Base-by-base conservation (phyloP, 2,113 vertebrate genomes). In the Actenoides hombroni region DNA sequence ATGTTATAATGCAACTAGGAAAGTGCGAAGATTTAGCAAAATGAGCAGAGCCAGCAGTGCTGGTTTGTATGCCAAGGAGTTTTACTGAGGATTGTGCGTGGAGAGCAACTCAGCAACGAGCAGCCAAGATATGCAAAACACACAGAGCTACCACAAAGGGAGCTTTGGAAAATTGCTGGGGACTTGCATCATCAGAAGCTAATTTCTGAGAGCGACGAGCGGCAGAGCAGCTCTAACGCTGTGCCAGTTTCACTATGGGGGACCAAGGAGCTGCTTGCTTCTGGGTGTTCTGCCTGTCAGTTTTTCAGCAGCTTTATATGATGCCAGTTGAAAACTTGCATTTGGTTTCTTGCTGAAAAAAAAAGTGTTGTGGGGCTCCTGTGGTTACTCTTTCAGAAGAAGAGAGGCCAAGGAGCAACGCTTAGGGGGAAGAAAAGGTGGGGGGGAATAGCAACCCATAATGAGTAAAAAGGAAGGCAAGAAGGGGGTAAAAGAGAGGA, bases 1-100 rank as follows among this genome's bases (percentile, higher is more conserved):
- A 19, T 0, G 0, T n/a, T 60, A 0, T 0, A 35, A 59, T 44
- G 53, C 44, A 73, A 1, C 44, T 16, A 28, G 69, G 73, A 42
- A 39, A 35, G 44, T 18, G 29, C 19, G 44, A n/a, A 46, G 61
- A 57, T 53, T 13, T 37, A 46, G 28, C 49, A 54, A 29, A 51
- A 69, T 42, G 44, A 89, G 75, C 59, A 69, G 64, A 71, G 53
- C 49, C 65, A 31, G 9, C 25, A 23, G 39, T 40, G 69, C 48
- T 85, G 70, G 8, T 71, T 11, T 61, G 29, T 67, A 29, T 13
- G 20, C 46, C 26, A 14, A 13, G 71, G 16, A 14, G 1, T 2
- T 71, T 68, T 73, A 25, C 54, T 31, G 79, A 69, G 54, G n/a
- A 16, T 54, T 78, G 21, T 54, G 51, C n/a, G 8, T 1, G 2